Conservation (phyloP, 2,113 vertebrate species). For the Lepus americanus region DNA sequence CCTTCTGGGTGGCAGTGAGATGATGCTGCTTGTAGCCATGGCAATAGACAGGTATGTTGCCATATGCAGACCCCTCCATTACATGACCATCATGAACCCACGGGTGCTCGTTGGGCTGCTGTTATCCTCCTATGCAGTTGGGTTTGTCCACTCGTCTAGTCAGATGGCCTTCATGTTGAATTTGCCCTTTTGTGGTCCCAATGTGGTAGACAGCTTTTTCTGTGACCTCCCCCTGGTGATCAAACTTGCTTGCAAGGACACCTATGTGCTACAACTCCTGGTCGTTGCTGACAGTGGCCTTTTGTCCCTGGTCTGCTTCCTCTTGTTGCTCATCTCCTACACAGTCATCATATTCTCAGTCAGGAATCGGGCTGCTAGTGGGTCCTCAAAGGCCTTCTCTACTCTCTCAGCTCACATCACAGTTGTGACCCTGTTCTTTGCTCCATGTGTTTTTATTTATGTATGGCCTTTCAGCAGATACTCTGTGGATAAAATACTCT, state of each 20-base stretch:
- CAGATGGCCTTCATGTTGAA: constrained; percentile 62
- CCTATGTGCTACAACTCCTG: constrained; percentile 41
- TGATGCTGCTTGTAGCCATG: constrained; percentile 77
- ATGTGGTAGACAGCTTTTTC: constrained; percentile 73
- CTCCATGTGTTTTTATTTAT: constrained; percentile 63
- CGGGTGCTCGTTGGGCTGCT: constrained; percentile 49
- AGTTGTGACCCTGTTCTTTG: constrained; percentile 66
- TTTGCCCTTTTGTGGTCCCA: constrained; percentile 76
- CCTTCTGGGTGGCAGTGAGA: constrained; percentile 60
- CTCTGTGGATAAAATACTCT: constrained; percentile 60
- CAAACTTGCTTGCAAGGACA: constrained; percentile 63
- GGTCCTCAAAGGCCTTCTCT: constrained; percentile 45
- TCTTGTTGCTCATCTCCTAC: constrained; percentile 60
- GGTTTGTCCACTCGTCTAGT: constrained; percentile 74
- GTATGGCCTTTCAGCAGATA: constrained; percentile 44
- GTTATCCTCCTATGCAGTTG: constrained; percentile 49
- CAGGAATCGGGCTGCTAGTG: not conserved
- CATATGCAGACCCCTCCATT: constrained; percentile 75
- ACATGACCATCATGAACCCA: constrained; percentile 64
- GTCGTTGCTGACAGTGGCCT: constrained; percentile 66
- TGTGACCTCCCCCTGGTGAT: constrained; percentile 71
- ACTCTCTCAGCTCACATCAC: constrained; percentile 60
- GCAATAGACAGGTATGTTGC: constrained; percentile 75
- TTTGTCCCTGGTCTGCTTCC: constrained; percentile 60
- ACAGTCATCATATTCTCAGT: constrained; percentile 47